phyloP scores from a whole-genome alignment of 2,888 invertebrate genomes.

The Diogma glabrata region DNA sequence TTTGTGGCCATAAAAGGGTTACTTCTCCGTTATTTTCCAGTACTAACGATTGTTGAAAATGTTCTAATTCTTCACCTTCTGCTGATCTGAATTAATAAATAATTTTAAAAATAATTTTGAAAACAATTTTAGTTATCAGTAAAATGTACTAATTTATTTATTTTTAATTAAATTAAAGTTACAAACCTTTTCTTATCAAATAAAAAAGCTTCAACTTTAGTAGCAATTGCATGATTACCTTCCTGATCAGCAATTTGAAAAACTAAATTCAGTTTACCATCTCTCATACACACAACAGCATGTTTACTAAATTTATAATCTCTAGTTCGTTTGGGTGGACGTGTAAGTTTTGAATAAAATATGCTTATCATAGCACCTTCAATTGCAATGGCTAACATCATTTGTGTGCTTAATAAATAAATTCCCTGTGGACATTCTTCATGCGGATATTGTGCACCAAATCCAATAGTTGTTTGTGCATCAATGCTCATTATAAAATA shows the following conservation, averaged over 20 bases:
- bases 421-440: conserved; percentile 85
- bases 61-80: conserved; percentile 56
- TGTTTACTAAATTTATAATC: conserved; percentile 37
- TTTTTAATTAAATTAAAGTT: too few relatives aligned
- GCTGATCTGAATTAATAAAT: conserved; percentile 32
- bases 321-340: conserved; percentile 40
- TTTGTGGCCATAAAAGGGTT: conserved; percentile 72
- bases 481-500: conserved; percentile 87
- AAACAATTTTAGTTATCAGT: not conserved
- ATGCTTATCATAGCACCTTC: conserved; percentile 72
- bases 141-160: not conserved
- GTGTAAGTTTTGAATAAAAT: conserved; percentile 82
- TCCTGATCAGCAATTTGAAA: conserved; percentile 84
- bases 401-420: conserved; percentile 80
- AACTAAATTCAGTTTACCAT: conserved; percentile 71
- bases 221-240: conserved; percentile 82
- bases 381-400: conserved; percentile 74
- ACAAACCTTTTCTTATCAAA: conserved; percentile 12
- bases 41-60: conserved; percentile 54
- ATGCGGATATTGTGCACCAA: conserved; percentile 73
- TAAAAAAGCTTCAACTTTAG: conserved; percentile 57
- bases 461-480: conserved; percentile 86
- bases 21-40: conserved; percentile 47
- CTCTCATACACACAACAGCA: conserved; percentile 73
- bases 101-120: too few relatives aligned